These are phyloP conservation scores for Prosopocoilus inquinatus DNA, from an alignment of 2,888 invertebrate genomes.

Conservation along the genomic window DNA sequence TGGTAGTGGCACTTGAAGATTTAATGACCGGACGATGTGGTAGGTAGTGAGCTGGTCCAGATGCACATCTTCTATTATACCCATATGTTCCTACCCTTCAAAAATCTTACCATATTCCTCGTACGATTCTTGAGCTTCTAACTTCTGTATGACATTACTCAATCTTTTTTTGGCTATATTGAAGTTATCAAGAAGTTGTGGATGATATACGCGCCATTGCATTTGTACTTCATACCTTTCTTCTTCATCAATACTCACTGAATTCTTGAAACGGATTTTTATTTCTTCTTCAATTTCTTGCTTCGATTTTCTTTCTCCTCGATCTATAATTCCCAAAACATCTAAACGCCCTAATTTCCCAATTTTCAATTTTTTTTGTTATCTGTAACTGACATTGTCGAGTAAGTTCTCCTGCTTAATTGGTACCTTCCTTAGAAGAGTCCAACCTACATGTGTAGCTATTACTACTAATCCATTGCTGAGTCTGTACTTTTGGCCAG, in stretches of 20 bases:
- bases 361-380: too few relatives aligned
- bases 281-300: too few relatives aligned
- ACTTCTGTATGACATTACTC: conserved; percentile 11
- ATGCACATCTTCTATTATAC: too few relatives aligned
- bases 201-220: conserved; percentile 29
- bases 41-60: conserved; percentile 2
- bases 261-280: background rate
- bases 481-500: conserved; percentile 18
- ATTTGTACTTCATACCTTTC: conserved; percentile 32
- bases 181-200: conserved; percentile 24
- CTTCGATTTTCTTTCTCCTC: too few relatives aligned
- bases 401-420: too few relatives aligned
- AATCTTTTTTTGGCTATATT: conserved; percentile 20
- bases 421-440: too few relatives aligned
- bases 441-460: too few relatives aligned
- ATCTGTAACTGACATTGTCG: too few relatives aligned
- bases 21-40: too few relatives aligned
- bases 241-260: conserved; percentile 18
- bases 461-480: too few relatives aligned
- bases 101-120: conserved; percentile 27
- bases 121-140: conserved; percentile 14
- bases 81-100: conserved; percentile 26
- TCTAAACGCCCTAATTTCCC: too few relatives aligned
- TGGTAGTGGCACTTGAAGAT: conserved; percentile 21
- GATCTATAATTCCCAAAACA: too few relatives aligned